phyloP scores from a whole-genome alignment of 2,113 vertebrate genomes.

The Redunca redunca region DNA sequence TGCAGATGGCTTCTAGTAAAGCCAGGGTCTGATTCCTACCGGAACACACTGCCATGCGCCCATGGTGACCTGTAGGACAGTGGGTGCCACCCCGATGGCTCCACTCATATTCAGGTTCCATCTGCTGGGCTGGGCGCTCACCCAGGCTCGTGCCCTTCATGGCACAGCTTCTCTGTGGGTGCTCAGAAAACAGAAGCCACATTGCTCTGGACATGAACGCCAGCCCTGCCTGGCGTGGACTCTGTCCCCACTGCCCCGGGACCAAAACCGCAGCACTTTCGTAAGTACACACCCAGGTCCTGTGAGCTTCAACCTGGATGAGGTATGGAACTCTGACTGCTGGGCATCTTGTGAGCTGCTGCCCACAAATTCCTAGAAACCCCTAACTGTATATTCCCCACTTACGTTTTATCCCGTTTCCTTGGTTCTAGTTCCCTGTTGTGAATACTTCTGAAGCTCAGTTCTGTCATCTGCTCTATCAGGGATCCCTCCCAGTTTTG shows the following conservation, averaged over 20 bases:
- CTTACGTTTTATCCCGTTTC: too few relatives aligned
- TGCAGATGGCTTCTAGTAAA: not conserved
- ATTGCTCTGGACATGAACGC: accelerated
- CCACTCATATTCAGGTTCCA: not conserved
- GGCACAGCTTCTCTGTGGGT: accelerated
- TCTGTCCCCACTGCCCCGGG: not conserved
- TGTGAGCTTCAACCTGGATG: not conserved
- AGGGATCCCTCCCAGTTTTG: not conserved
- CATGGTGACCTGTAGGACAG: not conserved
- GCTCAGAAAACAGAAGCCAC: not conserved
- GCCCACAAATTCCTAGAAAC: too few relatives aligned
- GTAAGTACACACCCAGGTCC: not conserved
- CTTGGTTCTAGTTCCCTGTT: not conserved
- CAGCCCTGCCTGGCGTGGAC: too few relatives aligned
- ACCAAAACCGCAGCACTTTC: not conserved
- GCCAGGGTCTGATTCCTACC: accelerated
- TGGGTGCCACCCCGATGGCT: accelerated
- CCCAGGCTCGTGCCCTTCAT: accelerated
- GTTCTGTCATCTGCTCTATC: not conserved
- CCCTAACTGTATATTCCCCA: accelerated
- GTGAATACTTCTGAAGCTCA: not conserved
- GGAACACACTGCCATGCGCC: accelerated
- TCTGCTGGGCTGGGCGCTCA: accelerated
- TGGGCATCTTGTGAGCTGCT: too few relatives aligned
- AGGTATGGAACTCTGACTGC: not conserved